Base-by-base conservation (phyloP, 1,140 invertebrate species). In the Neomicropteryx cornuta region DNA sequence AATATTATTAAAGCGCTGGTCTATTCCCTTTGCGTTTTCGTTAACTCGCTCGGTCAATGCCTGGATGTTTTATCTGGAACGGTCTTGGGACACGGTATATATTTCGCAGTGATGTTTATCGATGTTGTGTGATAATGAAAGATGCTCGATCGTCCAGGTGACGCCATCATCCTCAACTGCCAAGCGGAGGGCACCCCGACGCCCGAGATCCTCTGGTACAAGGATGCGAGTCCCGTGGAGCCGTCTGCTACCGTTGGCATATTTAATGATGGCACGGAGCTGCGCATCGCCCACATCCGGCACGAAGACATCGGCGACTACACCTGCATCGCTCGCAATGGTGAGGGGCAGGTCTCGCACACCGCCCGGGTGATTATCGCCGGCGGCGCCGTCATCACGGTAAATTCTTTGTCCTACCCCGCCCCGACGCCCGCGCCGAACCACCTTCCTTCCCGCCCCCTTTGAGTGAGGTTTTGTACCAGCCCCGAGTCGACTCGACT, bases 231-330 rank as follows among this genome's bases (percentile, higher is more conserved):
- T 63, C 85, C 86, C 23, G 84, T 93, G 44, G 83, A 90, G 60
- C 83, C 84, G 21, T 86, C 85, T 30, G 72, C 77, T 27, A 89
- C 84, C 29, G 78, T 89, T 56, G 81, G 83, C 49, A 87, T 88
- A 48, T 88, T 88, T 64, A 90, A 90, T 67, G 83, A 91, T 62
- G 87, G 87, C 44, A 91, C 87, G 18, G 89, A 93, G 60, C 72
- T 95, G 36, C 77, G 87, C 50, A 92, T 97, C 57, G 81, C 81
- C 44, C 89, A 84, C 57, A 85, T 96, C 51, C 76, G 87, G 46
- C 81, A 84, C 58, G 83, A 89, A 50, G 91, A 97, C 58, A 93
- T 95, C 45, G 92, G 91, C 13, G 88, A 94, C 62, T 97, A 96
- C 61, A 89, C 84, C 37, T 96, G 92, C 70, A 86, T 90, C 48